A percentile compares a stretch with the other conserved stretches of the same genome.
These are phyloP conservation scores for Pardalotus punctatus DNA, from an alignment of 2,113 vertebrate species.

Conservation along the genomic window DNA sequence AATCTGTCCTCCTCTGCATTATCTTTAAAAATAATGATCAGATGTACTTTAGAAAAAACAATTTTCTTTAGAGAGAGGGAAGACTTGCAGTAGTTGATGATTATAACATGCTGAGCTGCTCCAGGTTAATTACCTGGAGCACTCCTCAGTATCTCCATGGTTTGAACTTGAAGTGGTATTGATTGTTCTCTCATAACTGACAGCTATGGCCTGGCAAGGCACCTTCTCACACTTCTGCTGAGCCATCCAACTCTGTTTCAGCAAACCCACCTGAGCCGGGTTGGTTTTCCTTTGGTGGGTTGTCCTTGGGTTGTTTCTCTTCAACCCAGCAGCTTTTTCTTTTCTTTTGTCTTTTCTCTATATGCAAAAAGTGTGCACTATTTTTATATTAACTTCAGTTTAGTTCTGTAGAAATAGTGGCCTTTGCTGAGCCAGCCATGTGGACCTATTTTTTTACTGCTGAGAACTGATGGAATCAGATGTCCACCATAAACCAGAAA, in stretches of 20 bases:
- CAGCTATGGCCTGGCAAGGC: neutral
- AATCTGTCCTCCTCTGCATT: neutral
- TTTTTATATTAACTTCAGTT: neutral
- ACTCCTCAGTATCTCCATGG: neutral
- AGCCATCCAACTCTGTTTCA: neutral
- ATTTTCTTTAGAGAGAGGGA: neutral
- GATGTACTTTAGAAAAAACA: neutral
- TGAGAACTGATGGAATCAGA: neutral
- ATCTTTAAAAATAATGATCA: neutral
- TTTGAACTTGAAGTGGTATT: neutral
- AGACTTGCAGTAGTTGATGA: neutral
- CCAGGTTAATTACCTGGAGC: neutral
- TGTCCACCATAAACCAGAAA: neutral
- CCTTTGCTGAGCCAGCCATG: neutral
- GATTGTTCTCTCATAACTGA: neutral
- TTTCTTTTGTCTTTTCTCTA: neutral
- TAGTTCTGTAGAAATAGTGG: neutral
- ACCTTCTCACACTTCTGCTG: neutral
- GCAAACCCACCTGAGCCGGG: neutral
- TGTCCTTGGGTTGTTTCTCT: neutral
- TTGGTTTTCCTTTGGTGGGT: neutral
- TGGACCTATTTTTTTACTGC: rapidly evolving
- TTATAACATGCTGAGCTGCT: neutral
- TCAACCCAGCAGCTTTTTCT: neutral
- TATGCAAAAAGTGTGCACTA: rapidly evolving